Conservation (phyloP, 2,113 vertebrate species). For the Aegotheles bennettii region DNA sequence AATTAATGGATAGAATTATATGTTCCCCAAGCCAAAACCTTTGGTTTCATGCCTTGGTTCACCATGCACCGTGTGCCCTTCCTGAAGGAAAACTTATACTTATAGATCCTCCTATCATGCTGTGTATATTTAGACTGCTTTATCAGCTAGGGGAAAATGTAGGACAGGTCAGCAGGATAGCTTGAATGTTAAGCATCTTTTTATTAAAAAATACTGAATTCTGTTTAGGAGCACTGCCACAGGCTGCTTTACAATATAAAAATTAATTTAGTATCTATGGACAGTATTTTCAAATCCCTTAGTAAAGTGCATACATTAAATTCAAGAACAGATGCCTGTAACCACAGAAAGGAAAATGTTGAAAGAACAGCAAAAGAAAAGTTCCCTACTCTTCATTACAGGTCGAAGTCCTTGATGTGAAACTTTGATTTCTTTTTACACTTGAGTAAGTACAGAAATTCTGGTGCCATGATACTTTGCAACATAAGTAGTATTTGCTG, state of each 20-base stretch:
- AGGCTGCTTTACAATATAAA: slow-evolving; percentile 37
- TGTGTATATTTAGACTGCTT: slow-evolving; percentile 56
- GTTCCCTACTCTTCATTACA: background rate
- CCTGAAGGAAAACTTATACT: slow-evolving; percentile 44
- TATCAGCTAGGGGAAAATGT: slow-evolving; percentile 43
- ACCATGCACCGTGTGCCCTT: background rate
- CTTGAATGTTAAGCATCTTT: slow-evolving; percentile 57
- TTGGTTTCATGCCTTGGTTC: background rate
- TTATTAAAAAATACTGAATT: slow-evolving; percentile 61
- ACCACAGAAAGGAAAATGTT: background rate
- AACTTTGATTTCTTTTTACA: background rate
- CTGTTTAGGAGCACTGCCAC: slow-evolving; percentile 46
- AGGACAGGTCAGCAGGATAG: slow-evolving; percentile 57
- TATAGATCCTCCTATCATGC: slow-evolving; percentile 23
- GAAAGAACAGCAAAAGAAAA: slow-evolving; percentile 14
- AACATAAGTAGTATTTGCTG: background rate
- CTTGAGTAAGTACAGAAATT: background rate
- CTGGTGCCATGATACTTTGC: background rate
- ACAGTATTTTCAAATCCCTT: slow-evolving; percentile 35
- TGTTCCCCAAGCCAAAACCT: background rate
- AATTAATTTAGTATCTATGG: slow-evolving; percentile 37
- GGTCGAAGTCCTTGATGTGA: background rate
- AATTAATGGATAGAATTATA: background rate
- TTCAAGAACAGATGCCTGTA: slow-evolving; percentile 39
- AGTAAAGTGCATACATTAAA: slow-evolving; percentile 19